Conservation (phyloP, 30 jellyfish, hydroid and myxozoan genomes). For the Aurelia coerulea region DNA sequence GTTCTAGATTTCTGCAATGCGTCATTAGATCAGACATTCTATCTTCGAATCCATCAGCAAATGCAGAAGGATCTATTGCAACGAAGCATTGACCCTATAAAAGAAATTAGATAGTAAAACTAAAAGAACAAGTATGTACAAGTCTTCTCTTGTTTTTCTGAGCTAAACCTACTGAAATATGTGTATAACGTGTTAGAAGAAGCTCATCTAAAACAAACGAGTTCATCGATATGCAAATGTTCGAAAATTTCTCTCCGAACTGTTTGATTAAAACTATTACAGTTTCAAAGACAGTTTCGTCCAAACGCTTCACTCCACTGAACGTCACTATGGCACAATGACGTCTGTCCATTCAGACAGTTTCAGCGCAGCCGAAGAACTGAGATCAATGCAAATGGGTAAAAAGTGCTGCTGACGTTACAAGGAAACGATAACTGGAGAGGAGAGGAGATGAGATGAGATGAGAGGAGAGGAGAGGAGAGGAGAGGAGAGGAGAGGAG, state of each 20-base stretch:
- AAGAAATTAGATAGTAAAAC: background rate
- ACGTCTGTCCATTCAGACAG: too few relatives aligned
- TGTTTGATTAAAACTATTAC: too few relatives aligned
- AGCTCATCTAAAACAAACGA: too few relatives aligned
- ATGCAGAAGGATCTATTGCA: conserved; percentile 67
- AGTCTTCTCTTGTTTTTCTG: too few relatives aligned
- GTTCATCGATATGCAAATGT: too few relatives aligned
- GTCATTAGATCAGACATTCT: conserved; percentile 58
- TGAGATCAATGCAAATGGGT: background rate
- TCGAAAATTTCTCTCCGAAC: too few relatives aligned
- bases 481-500: background rate
- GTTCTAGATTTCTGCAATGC: conserved; percentile 70
- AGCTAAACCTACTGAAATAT: too few relatives aligned
- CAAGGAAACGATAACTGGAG: background rate
- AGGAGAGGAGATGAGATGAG: background rate
- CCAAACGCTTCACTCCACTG: too few relatives aligned
- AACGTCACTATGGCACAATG: too few relatives aligned
- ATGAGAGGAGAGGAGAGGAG: background rate
- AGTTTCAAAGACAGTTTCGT: too few relatives aligned
- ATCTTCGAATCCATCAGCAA: conserved; percentile 78
- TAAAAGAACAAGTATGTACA: too few relatives aligned
- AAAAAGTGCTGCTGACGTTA: background rate
- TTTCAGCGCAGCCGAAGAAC: background rate
- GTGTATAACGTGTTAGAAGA: too few relatives aligned
- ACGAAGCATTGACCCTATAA: conserved; percentile 77